Evolutionary conservation across 2,888 invertebrate species (phyloP), one percentile per base, ranked within the genome.

Genomic region (Blomia tropicalis): DNA sequence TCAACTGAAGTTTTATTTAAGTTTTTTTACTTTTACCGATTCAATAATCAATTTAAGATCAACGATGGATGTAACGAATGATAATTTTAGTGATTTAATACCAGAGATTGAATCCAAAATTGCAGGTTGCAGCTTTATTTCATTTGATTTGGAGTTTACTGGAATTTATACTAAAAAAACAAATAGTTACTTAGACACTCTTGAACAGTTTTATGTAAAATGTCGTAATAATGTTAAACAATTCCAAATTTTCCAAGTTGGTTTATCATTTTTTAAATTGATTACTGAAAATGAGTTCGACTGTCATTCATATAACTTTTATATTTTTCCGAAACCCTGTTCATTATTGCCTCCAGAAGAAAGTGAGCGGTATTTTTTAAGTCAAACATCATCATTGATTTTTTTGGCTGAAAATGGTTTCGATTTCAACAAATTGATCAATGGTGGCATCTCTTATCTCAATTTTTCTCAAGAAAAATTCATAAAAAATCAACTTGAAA

Each of bases 351-450:
- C 32, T n/a, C 29, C 41, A 41, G 25, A 43, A n/a, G 36, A 58
- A 44, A 27, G 36, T 43, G 62, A 62, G 17, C 51, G 58, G 17
- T 41, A 43, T 60, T 66, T 64, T 65, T 62, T 32, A 30, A 70
- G 71, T 53, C 69, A 75, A 74, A 70, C 83, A 66, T 84, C 87
- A 0, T 82, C 82, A 67, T 79, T 90, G 67, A 80, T 83, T 66
- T 90, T 90, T 72, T 73, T 90, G 62, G 79, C 80, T 4, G 75
- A 79, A 23, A 82, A 85, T 72, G 84, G 83, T 11, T 89, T 90
- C 76, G 85, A 90, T 74, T 90, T 90, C 71, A 89, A 88, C 72
- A 88, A 88, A 74, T 74, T 87, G 17, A 84, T 89, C 70, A 80
- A 78, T 72, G 79, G 83, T 71, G 85, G 84, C 43, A 64, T 89